Conservation (phyloP, 2,797 vertebrate genomes). For the Oreochromis mossambicus region DNA sequence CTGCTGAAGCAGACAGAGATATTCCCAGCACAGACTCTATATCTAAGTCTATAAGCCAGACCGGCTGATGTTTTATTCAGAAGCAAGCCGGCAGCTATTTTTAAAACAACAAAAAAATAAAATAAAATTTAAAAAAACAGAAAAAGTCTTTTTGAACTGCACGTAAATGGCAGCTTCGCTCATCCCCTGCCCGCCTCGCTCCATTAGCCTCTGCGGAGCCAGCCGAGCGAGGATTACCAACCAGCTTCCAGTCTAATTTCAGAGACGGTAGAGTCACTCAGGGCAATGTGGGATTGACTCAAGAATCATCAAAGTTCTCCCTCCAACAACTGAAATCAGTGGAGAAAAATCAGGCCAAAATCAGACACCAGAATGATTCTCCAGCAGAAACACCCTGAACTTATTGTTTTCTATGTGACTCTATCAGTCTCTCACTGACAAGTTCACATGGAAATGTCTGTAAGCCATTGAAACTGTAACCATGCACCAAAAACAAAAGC, state of each 20-base stretch:
- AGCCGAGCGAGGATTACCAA: conserved; percentile 28
- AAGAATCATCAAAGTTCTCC: conserved; percentile 37
- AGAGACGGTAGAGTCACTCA: conserved; percentile 41
- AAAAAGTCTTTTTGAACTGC: not conserved
- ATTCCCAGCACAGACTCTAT: not conserved
- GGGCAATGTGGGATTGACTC: conserved; percentile 29
- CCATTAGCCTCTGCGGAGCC: conserved; percentile 50
- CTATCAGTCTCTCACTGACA: not conserved
- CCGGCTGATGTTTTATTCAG: conserved; percentile 54
- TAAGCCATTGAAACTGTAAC: not conserved
- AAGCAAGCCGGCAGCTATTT: conserved; percentile 34
- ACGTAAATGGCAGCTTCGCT: conserved; percentile 50
- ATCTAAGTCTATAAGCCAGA: not conserved
- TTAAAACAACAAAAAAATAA: conserved; percentile 13
- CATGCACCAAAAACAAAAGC: not conserved
- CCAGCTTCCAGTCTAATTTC: conserved; percentile 41
- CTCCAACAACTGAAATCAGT: conserved; percentile 5
- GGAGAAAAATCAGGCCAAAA: not conserved
- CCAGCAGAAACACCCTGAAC: not conserved
- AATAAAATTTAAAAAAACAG: not conserved
- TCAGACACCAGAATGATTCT: not conserved
- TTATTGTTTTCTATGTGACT: not conserved
- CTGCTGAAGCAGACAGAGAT: not conserved
- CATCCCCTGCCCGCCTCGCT: conserved; percentile 29
- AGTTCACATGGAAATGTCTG: not conserved